Percentiles rank a stretch among this genome's conserved stretches.
Conservation (phyloP, 2,888 invertebrate genomes). For the Amphimallon solstitiale region DNA sequence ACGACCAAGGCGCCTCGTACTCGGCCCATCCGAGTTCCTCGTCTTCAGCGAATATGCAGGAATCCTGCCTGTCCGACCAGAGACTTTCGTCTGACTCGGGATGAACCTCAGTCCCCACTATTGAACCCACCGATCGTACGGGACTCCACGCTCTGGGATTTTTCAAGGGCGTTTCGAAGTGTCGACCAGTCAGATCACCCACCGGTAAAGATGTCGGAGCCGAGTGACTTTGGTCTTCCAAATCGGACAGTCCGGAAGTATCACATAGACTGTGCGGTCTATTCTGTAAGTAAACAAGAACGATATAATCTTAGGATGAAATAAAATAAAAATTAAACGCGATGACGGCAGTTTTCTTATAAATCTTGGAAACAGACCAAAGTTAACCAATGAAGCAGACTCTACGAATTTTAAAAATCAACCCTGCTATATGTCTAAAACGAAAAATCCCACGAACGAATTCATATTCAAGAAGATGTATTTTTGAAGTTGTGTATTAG, state of each 20-base stretch:
- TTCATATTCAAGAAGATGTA: too few species aligned
- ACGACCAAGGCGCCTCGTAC: constrained; percentile 83
- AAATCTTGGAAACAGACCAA: too few species aligned
- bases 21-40: constrained; percentile 83
- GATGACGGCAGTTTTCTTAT: too few species aligned
- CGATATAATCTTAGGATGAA: too few species aligned
- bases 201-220: constrained; percentile 76
- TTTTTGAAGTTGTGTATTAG: too few species aligned
- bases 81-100: constrained; percentile 85
- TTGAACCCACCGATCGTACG: constrained; percentile 86
- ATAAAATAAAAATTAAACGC: too few species aligned
- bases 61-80: constrained; percentile 77
- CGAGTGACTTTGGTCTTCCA: constrained; percentile 78
- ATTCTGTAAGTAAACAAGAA: constrained; percentile 58
- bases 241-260: constrained; percentile 66
- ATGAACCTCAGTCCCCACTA: constrained; percentile 86
- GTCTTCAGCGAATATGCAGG: constrained; percentile 83
- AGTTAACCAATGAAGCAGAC: too few species aligned
- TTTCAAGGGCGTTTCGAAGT: constrained; percentile 77
- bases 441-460: too few species aligned
- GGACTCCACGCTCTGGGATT: constrained; percentile 90
- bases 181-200: constrained; percentile 69
- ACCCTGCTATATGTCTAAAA: too few species aligned
- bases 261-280: constrained; percentile 67
- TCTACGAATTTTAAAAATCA: too few species aligned